Evolutionary conservation across 2,888 invertebrate species (phyloP).

Genomic region (Andricus curvator): DNA sequence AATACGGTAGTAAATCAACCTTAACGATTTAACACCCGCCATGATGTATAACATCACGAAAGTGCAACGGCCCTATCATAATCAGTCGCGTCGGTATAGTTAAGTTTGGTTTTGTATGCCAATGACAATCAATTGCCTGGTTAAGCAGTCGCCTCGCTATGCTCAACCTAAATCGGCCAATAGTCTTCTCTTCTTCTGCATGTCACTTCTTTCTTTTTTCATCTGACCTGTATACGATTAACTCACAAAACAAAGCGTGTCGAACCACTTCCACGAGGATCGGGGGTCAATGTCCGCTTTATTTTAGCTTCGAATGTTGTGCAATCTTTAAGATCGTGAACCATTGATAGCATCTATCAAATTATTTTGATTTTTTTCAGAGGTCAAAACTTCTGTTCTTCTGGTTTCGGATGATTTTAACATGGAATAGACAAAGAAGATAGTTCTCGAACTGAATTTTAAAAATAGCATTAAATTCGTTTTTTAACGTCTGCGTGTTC

Average conservation of each 20-base stretch:
- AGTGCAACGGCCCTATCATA: conserved; percentile 51
- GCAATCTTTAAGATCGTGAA: conserved; percentile 16
- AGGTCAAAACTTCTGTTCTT: neutral
- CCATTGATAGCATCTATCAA: neutral
- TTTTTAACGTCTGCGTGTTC: conserved; percentile 16
- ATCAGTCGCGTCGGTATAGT: conserved; percentile 55
- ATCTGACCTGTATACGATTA: conserved; percentile 67
- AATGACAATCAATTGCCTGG: conserved; percentile 69
- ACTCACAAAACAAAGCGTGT: conserved; percentile 64
- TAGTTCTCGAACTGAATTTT: neutral
- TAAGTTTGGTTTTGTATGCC: conserved; percentile 64
- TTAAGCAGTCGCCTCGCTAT: conserved; percentile 65
- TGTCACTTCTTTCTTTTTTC: neutral
- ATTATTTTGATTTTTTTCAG: neutral
- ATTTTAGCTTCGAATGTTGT: conserved; percentile 45
- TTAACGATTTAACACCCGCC: conserved; percentile 38
- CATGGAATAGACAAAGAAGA: neutral
- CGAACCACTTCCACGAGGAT: conserved; percentile 57
- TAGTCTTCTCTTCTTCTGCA: conserved; percentile 57
- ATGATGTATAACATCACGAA: conserved; percentile 35
- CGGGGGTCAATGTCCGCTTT: conserved; percentile 61
- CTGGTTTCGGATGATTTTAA: neutral
- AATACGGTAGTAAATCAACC: conserved; percentile 11
- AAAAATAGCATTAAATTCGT: conserved; percentile 26
- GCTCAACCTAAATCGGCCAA: conserved; percentile 65